These are phyloP conservation scores for Petrocephalus schoutedeni DNA, from an alignment of 2,797 vertebrate species.

Conservation along the genomic window DNA sequence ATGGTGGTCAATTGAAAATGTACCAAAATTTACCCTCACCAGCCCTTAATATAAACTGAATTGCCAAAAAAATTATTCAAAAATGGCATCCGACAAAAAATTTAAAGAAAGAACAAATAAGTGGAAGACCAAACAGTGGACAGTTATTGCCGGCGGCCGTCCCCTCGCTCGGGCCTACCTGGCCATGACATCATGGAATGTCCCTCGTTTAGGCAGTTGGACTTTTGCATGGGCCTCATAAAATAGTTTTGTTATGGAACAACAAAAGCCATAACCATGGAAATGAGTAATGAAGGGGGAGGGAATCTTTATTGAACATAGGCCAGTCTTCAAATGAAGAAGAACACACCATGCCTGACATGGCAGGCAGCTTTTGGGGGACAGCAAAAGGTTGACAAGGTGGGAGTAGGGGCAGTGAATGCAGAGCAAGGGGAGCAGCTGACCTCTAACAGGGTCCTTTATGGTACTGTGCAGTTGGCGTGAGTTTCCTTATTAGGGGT, in stretches of 20 bases:
- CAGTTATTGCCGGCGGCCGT: slow-evolving; percentile 20
- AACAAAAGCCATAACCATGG: slow-evolving; percentile 50
- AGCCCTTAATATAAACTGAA: not conserved
- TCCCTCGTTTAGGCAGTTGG: slow-evolving; percentile 45
- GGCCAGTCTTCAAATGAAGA: slow-evolving; percentile 49
- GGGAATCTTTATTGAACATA: slow-evolving; percentile 32
- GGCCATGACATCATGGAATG: slow-evolving; percentile 61
- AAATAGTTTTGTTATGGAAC: slow-evolving; percentile 55
- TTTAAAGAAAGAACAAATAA: slow-evolving; percentile 42
- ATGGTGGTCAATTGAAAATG: not conserved
- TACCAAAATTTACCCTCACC: not conserved
- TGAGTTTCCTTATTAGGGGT: slow-evolving; percentile 23
- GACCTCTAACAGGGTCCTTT: slow-evolving; percentile 38
- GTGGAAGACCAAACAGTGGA: slow-evolving; percentile 28
- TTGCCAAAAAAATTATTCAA: not conserved
- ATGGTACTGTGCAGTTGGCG: slow-evolving; percentile 35
- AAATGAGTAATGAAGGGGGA: slow-evolving; percentile 47
- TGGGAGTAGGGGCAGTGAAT: not conserved
- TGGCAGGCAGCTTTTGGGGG: slow-evolving; percentile 37
- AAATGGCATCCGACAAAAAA: slow-evolving; percentile 38
- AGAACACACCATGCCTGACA: slow-evolving; percentile 48
- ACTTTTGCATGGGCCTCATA: slow-evolving; percentile 51
- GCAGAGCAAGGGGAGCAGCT: slow-evolving; percentile 25
- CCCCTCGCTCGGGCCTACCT: slow-evolving; percentile 48
- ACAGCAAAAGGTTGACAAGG: slow-evolving; percentile 18